phyloP scores from a whole-genome alignment of 2,113 vertebrate genomes.

The Scytalopus superciliaris region DNA sequence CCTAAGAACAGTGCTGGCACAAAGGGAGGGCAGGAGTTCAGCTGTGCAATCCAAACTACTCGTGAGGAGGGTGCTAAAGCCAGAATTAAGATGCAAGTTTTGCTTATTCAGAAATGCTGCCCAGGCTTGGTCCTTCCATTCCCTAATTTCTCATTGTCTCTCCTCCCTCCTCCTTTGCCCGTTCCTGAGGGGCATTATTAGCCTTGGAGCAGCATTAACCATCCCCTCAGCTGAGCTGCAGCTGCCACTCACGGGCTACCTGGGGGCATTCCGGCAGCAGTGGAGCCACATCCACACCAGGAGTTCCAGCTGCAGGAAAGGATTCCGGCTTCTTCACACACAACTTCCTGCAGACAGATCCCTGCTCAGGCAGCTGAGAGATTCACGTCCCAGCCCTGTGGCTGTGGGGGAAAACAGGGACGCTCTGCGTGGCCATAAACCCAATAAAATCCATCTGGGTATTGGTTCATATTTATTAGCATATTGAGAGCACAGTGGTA shows the following conservation, averaged over 20 bases:
- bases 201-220: background rate
- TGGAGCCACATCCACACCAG: background rate
- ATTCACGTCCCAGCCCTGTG: background rate
- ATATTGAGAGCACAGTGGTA: background rate
- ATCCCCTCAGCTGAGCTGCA: background rate
- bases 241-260: background rate
- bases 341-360: background rate
- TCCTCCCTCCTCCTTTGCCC: background rate
- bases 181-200: background rate
- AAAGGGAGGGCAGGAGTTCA: background rate
- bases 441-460: background rate
- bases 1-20: background rate
- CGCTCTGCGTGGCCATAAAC: background rate
- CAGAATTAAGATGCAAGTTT: background rate
- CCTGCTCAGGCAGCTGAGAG: fast-evolving
- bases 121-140: background rate
- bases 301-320: fast-evolving
- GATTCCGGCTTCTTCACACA: background rate
- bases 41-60: background rate
- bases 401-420: background rate
- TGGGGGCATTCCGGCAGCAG: background rate
- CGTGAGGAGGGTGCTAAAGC: background rate
- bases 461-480: background rate
- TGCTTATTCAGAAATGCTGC: background rate
- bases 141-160: background rate